Percentiles rank a stretch among this genome's conserved stretches.
phyloP scores from a whole-genome alignment of 2,113 vertebrate species.

The Chamaea fasciata region DNA sequence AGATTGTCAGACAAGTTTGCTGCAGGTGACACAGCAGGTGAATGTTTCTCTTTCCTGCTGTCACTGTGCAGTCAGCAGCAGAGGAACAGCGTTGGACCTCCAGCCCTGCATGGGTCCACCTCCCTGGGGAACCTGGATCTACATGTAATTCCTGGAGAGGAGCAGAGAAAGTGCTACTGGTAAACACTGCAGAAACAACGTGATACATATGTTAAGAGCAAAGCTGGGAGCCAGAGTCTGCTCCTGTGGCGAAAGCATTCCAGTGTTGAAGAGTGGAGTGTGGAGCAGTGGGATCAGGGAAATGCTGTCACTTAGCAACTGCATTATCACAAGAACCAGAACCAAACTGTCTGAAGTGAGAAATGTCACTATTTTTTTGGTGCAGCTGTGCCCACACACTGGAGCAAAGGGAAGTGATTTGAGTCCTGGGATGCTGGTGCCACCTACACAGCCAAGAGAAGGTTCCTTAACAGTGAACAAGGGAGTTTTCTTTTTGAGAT shows the following conservation, averaged over 20 bases:
- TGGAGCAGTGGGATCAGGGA: accelerated
- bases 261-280: neutral
- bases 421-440: neutral
- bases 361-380: neutral
- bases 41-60: neutral
- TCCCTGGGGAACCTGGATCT: neutral
- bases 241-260: neutral
- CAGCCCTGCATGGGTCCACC: neutral
- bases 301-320: neutral
- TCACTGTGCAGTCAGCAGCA: neutral
- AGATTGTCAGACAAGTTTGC: neutral
- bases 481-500: neutral
- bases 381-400: neutral
- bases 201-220: neutral
- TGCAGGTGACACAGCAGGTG: neutral
- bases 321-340: neutral
- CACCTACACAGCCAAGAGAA: neutral
- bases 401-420: neutral
- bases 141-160: neutral
- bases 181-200: neutral
- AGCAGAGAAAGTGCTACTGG: neutral
- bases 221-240: neutral
- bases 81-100: accelerated
- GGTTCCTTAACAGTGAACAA: too few relatives aligned
- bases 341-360: neutral